These are phyloP conservation scores for Caerostris darwini DNA, from an alignment of 1,140 invertebrate species.

Conservation along the genomic window DNA sequence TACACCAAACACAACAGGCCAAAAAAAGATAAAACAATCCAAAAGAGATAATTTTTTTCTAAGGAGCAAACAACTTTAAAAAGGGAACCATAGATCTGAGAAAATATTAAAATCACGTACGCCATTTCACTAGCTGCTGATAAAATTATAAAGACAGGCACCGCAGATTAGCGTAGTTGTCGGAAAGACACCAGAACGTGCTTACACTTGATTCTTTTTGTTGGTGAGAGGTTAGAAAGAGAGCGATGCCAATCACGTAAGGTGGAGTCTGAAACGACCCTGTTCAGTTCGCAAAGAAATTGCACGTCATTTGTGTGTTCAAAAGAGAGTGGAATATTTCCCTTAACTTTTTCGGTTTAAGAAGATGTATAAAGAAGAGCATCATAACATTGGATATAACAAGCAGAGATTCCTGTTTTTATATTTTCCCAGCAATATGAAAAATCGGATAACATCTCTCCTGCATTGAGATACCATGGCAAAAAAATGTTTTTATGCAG, in stretches of 20 bases:
- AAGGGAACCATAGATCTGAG: not conserved
- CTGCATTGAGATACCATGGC: too few relatives aligned
- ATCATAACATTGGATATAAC: not conserved
- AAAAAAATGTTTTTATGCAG: too few relatives aligned
- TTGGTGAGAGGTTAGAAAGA: not conserved
- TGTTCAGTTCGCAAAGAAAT: not conserved
- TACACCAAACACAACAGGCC: too few relatives aligned
- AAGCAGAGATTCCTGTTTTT: too few relatives aligned
- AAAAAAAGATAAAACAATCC: too few relatives aligned
- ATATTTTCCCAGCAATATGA: too few relatives aligned
- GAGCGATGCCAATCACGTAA: not conserved
- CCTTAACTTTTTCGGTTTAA: not conserved
- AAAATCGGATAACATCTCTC: too few relatives aligned
- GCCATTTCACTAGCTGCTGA: not conserved
- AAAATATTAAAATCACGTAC: not conserved
- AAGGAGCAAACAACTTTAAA: too few relatives aligned
- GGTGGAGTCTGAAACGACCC: not conserved
- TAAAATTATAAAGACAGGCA: not conserved
- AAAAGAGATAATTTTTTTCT: too few relatives aligned
- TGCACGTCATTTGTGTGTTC: not conserved
- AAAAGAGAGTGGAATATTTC: not conserved
- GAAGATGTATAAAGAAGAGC: not conserved
- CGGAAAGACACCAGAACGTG: not conserved
- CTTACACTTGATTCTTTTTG: too few relatives aligned
- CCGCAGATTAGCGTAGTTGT: not conserved